These are phyloP conservation scores for Spodoptera exigua DNA, from an alignment of 2,888 invertebrate species.

Conservation along the genomic window DNA sequence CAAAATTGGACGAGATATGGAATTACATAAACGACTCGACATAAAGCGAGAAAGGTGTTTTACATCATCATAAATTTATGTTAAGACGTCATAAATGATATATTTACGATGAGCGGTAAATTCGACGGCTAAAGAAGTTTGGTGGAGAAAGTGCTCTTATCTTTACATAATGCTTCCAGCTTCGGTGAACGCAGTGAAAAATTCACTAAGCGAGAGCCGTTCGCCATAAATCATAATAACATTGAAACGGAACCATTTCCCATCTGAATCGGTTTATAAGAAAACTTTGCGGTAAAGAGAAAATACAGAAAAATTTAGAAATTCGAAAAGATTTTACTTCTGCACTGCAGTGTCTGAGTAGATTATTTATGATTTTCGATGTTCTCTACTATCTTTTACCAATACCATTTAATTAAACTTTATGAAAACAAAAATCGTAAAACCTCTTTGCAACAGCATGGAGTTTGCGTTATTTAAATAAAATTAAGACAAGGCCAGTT, in stretches of 20 bases:
- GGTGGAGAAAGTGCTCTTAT: slow-evolving; percentile 57
- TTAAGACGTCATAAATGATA: slow-evolving; percentile 46
- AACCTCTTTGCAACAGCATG: too few species aligned
- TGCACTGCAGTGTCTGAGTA: not conserved
- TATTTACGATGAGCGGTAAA: slow-evolving; percentile 50
- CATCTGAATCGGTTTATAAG: slow-evolving; percentile 46
- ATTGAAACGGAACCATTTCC: slow-evolving; percentile 45
- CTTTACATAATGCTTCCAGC: slow-evolving; percentile 59
- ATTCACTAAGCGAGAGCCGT: slow-evolving; percentile 59
- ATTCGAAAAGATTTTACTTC: slow-evolving; percentile 15
- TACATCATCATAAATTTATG: slow-evolving; percentile 46
- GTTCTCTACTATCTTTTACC: too few species aligned
- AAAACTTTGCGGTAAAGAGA: slow-evolving; percentile 50
- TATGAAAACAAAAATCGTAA: too few species aligned
- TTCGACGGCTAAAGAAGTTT: slow-evolving; percentile 40
- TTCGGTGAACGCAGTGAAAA: slow-evolving; percentile 54
- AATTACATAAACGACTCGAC: slow-evolving; percentile 27
- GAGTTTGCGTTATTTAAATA: too few species aligned
- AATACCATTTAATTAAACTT: too few species aligned
- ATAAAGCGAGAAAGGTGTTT: slow-evolving; percentile 50
- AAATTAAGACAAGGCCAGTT: too few species aligned
- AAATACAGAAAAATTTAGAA: slow-evolving; percentile 38
- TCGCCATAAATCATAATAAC: slow-evolving; percentile 63
- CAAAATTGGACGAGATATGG: slow-evolving; percentile 5
- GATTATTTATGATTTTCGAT: too few species aligned